phyloP scores from a whole-genome alignment of 2,888 invertebrate species.

The Notodonta ziczac region DNA sequence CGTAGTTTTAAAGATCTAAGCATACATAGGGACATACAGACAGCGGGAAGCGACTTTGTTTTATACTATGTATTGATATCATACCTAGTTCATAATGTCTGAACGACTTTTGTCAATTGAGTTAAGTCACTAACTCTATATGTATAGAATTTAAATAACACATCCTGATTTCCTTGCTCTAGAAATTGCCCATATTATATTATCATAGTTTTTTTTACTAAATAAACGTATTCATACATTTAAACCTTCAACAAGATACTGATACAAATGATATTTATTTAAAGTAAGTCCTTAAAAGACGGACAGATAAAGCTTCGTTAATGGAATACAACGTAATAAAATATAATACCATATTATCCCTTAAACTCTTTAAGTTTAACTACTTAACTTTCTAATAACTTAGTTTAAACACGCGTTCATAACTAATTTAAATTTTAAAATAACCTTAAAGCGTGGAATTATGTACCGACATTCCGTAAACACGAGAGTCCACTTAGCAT shows the following conservation, averaged over 20 bases:
- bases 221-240: too few relatives aligned
- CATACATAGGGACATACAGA: too few relatives aligned
- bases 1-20: too few relatives aligned
- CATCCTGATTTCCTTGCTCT: too few relatives aligned
- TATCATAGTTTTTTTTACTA: too few relatives aligned
- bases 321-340: neutral
- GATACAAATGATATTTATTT: neutral
- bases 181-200: too few relatives aligned
- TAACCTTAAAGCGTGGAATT: neutral
- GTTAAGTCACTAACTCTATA: too few relatives aligned
- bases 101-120: too few relatives aligned
- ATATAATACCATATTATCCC: neutral
- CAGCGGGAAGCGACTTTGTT: too few relatives aligned
- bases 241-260: neutral
- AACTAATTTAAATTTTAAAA: constrained; percentile 1
- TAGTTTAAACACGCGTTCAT: neutral
- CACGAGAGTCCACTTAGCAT: constrained; percentile 7
- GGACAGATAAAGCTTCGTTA: neutral
- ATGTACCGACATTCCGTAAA: neutral
- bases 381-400: neutral
- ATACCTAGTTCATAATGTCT: too few relatives aligned
- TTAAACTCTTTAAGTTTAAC: neutral
- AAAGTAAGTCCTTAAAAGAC: neutral
- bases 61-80: too few relatives aligned
- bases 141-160: too few relatives aligned